A percentile compares a stretch with the other conserved stretches of the same genome.
phyloP scores from a whole-genome alignment of 2,888 invertebrate genomes.

The Thereva nobilitata region DNA sequence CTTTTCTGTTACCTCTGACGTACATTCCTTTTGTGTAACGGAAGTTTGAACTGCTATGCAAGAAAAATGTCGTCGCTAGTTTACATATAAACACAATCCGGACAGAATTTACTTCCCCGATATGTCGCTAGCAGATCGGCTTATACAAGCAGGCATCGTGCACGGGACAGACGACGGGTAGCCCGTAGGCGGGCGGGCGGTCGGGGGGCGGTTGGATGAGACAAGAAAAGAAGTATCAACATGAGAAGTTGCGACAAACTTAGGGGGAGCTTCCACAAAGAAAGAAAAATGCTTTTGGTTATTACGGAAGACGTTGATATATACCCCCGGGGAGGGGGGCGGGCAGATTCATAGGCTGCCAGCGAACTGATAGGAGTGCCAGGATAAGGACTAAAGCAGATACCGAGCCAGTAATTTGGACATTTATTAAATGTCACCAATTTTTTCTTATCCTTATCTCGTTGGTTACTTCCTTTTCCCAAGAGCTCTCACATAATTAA shows the following conservation, averaged over 20 bases:
- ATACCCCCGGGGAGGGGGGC: slow-evolving; percentile 4
- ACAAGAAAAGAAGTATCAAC: slow-evolving; percentile 11
- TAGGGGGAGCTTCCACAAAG: slow-evolving; percentile 11
- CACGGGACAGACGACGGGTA: too few relatives aligned
- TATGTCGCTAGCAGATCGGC: slow-evolving; percentile 32
- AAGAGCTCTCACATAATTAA: slow-evolving; percentile 20
- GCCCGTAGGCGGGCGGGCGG: too few relatives aligned
- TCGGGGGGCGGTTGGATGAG: neutral
- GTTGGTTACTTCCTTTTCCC: slow-evolving; percentile 22
- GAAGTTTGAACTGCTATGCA: slow-evolving; percentile 12
- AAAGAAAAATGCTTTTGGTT: slow-evolving; percentile 35
- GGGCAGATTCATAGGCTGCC: slow-evolving; percentile 9
- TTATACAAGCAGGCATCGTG: slow-evolving; percentile 3
- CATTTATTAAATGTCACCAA: slow-evolving; percentile 34
- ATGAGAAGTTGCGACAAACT: slow-evolving; percentile 24
- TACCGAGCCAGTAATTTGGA: slow-evolving; percentile 31
- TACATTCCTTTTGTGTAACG: neutral
- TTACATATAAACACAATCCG: slow-evolving; percentile 35
- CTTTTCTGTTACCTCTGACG: neutral
- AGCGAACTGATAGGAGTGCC: slow-evolving; percentile 9
- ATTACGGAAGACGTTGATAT: slow-evolving; percentile 35
- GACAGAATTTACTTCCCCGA: slow-evolving; percentile 35
- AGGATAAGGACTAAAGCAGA: slow-evolving; percentile 28
- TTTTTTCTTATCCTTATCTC: slow-evolving; percentile 28
- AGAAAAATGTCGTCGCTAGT: slow-evolving; percentile 18